phyloP scores from a whole-genome alignment of 2,113 vertebrate genomes.

The Emydocephalus ijimae region DNA sequence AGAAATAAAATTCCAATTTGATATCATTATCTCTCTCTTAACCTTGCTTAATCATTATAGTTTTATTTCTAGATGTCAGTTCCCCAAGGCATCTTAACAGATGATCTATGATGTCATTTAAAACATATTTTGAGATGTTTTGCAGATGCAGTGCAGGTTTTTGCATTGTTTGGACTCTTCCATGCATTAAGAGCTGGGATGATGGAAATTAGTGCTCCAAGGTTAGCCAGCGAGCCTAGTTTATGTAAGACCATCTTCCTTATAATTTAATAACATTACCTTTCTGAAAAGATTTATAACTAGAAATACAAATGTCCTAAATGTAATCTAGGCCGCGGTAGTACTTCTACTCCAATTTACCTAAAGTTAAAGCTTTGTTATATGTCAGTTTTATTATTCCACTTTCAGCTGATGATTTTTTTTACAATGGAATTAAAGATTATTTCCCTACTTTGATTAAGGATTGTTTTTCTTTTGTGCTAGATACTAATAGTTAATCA shows the following conservation, averaged over 20 bases:
- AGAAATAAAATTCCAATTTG: constrained; percentile 6
- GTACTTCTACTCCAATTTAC: constrained; percentile 15
- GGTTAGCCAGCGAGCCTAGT: background rate
- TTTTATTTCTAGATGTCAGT: background rate
- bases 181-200: background rate
- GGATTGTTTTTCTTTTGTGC: constrained; percentile 45
- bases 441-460: constrained; percentile 41
- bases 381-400: constrained; percentile 16
- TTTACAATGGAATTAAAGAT: constrained; percentile 31
- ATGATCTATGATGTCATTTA: constrained; percentile 10
- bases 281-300: background rate
- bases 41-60: constrained; percentile 1
- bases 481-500: constrained; percentile 57
- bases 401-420: background rate
- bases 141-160: constrained; percentile 21
- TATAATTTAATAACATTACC: background rate
- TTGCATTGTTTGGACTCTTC: background rate
- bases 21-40: constrained; percentile 3
- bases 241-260: background rate
- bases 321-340: background rate
- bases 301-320: background rate
- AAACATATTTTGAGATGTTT: constrained; percentile 5
- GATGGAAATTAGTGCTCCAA: background rate
- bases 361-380: constrained; percentile 24
- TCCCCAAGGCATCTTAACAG: background rate